phyloP scores from a whole-genome alignment of 2,888 invertebrate species.

The Caenorhabditis auriculariae region DNA sequence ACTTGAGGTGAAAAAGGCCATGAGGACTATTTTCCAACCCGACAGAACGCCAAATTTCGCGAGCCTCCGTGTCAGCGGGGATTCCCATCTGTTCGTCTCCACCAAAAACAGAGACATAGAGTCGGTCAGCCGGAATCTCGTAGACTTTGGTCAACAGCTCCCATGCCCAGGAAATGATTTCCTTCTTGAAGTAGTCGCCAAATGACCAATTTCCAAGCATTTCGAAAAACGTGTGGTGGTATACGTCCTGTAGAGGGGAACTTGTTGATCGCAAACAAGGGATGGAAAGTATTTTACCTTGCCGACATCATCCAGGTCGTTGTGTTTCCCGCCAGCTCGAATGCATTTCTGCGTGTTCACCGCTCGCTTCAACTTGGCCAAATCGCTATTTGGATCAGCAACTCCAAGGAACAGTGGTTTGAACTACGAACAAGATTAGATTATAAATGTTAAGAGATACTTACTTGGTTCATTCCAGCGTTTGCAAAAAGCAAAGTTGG shows the following conservation, averaged over 20 bases:
- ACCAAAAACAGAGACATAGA: slow-evolving; percentile 98
- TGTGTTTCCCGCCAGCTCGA: slow-evolving; percentile 97
- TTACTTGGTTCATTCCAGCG: slow-evolving; percentile 96
- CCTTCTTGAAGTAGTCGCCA: slow-evolving; percentile 99
- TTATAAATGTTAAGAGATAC: neutral
- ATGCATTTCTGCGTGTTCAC: slow-evolving; percentile 98
- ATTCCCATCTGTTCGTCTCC: slow-evolving; percentile 81
- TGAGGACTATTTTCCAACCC: slow-evolving; percentile 69
- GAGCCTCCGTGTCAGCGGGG: slow-evolving; percentile 88
- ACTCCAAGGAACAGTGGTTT: slow-evolving; percentile 96
- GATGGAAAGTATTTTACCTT: slow-evolving; percentile 68
- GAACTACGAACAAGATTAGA: slow-evolving; percentile 70
- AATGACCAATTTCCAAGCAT: slow-evolving; percentile 99
- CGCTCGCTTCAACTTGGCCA: slow-evolving; percentile 80
- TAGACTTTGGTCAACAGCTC: slow-evolving; percentile 80
- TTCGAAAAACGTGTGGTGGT: slow-evolving; percentile 99
- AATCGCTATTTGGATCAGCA: slow-evolving; percentile 91
- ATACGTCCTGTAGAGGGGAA: slow-evolving; percentile 75
- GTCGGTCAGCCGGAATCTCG: slow-evolving; percentile 79
- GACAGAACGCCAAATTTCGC: slow-evolving; percentile 76
- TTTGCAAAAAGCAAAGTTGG: slow-evolving; percentile 95
- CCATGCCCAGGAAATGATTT: slow-evolving; percentile 97
- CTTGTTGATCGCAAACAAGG: neutral
- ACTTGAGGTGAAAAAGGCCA: neutral
- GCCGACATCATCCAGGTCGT: slow-evolving; percentile 98